phyloP scores from a whole-genome alignment of 64 coral and sea anemone species.

The Exaiptasia diaphana region DNA sequence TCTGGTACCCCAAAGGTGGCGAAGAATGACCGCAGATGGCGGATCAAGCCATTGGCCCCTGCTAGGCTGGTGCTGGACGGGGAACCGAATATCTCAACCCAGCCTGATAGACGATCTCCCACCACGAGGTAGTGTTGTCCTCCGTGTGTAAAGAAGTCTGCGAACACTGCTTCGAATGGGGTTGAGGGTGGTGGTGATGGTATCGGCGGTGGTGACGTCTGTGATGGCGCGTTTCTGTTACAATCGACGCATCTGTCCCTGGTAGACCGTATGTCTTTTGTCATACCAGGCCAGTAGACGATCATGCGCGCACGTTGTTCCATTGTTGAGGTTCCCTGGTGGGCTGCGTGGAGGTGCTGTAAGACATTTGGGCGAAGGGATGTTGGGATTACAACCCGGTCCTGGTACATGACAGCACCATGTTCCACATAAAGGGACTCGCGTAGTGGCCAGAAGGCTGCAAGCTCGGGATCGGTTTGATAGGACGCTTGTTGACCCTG shows the following conservation, averaged over 20 bases:
- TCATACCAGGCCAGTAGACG: conserved; percentile 38
- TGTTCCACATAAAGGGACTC: not conserved
- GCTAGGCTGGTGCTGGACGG: conserved; percentile 19
- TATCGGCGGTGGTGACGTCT: not conserved
- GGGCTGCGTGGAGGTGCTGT: conserved; percentile 1
- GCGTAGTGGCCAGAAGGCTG: not conserved
- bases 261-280: conserved; percentile 23
- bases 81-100: conserved; percentile 40
- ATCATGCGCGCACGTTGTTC: conserved; percentile 34
- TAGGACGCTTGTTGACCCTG: not conserved
- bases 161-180: not conserved
- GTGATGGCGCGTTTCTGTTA: conserved; percentile 23
- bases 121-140: not conserved
- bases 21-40: conserved; percentile 22
- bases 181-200: not conserved
- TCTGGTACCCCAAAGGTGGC: conserved; percentile 37
- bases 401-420: not conserved
- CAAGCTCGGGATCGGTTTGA: not conserved
- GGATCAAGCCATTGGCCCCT: conserved; percentile 24
- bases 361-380: not conserved
- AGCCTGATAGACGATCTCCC: conserved; percentile 32
- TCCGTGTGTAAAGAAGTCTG: conserved; percentile 21
- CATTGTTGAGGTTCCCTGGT: conserved; percentile 35
- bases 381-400: not conserved
- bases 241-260: conserved; percentile 17